Base-by-base conservation (phyloP, 2,113 vertebrate species). In the Actinemys pallida region DNA sequence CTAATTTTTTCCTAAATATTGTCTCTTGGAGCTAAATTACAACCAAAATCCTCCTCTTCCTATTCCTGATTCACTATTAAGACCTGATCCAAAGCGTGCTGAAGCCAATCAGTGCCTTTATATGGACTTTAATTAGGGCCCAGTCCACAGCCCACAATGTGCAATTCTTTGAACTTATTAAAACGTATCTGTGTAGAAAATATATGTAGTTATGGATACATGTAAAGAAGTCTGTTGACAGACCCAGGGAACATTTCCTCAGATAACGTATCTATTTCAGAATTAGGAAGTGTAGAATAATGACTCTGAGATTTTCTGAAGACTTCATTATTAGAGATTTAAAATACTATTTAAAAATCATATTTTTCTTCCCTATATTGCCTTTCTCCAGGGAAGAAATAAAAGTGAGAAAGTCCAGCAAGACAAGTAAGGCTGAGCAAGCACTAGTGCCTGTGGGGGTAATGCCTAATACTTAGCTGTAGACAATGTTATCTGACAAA, bases 1-100 rank as follows among this genome's bases (percentile, higher is more conserved):
- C 31, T 78, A 86, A 92, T 89, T 94, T 94, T 92, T 92, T 80
- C 10, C 31, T 81, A 86, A 94, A 90, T 94, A 69, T 80, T 90
- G 90, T 86, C 86, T 76, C 52, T 29, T 82, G 88, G 85, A 87
- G 11, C 54, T 84, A 78, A 84, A 86, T 85, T 8, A 80, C 11
- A 6, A 93, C 35, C 59, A 94, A 92, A 89, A 81, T 24, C 54
- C 22, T 80, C 42, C 13, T 39, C 13, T 62, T 56, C 47, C 65
- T 49, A 17, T 31, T 2, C 16, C 62, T 65, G 29, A 35, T 65
- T 42, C 47, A 85, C 16, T 90, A 85, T 2, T 56, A 2, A 2
- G n/a, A 78, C 10, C 27, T 65, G n/a, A 69, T n/a, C 31, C 35
- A 24, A 86, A 87, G 93, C 79, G 5, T 4, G 14, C 2, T 83